Evolutionary conservation across 2,888 invertebrate genomes (phyloP), one percentile per base, ranked within the genome.

Genomic region (Hypselothyrea guttata): DNA sequence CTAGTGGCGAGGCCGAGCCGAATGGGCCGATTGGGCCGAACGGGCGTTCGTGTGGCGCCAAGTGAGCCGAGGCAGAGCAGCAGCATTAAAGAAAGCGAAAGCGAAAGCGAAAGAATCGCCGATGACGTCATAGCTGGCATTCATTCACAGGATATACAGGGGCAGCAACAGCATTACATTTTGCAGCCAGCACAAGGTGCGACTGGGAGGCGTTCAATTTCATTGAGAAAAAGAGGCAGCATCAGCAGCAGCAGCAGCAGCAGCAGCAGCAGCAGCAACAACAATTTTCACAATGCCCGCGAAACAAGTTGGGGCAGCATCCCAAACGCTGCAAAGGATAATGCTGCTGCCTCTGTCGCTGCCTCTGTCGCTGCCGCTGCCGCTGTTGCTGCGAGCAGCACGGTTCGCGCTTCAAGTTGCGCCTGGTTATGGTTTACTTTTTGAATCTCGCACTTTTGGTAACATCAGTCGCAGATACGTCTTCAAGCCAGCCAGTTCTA

Each of bases 51-150:
- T 28, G 30, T 3, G 33, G 47, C 12, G 41, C 41, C 51, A 34
- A 42, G 27, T 34, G 51, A n/a, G n/a, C n/a, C n/a, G n/a, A n/a
- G n/a, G n/a, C 18, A n/a, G 22, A 18, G 27, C 18, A 48, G 52
- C 55, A 49, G 45, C 60, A 56, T 69, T 34, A 59, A 51, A 60
- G 56, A 71, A 54, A 34, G 51, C 57, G 45, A 52, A 61, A 33
- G 44, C 61, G 56, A 71, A 54, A 34, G 51, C 57, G 45, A 48
- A 61, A 31, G 44, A n/a, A 2, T 22, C 22, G 61, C 63, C 38
- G 16, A 60, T 88, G 88, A 88, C 88, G 88, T 88, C 88, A 87
- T 74, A 58, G 73, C 76, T 86, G 87, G 84, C 87, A 88, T 88
- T 88, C 87, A 88, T 88, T 88, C 88, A 88, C 88, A 87, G 86